Percentiles rank a stretch among this genome's conserved stretches.
These are phyloP conservation scores for Drosophila neotestacea DNA, from an alignment of 2,888 invertebrate genomes.

Conservation along the genomic window DNA sequence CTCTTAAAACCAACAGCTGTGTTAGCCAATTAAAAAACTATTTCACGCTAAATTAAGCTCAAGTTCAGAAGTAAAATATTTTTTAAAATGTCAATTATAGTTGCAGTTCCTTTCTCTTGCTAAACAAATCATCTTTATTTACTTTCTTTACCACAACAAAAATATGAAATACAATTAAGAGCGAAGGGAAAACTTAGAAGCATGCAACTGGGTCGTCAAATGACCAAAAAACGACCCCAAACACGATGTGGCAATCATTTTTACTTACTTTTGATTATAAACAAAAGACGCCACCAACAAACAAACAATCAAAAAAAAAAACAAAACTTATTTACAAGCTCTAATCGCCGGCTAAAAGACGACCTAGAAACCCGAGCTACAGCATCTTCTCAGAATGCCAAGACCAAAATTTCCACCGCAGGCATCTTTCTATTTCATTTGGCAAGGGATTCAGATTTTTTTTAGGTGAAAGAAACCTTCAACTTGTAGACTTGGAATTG, in stretches of 20 bases:
- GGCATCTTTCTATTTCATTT: constrained; percentile 74
- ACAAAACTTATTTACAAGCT: constrained; percentile 62
- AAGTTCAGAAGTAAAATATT: background rate
- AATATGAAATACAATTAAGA: constrained; percentile 14
- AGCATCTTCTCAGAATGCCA: constrained; percentile 21
- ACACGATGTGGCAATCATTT: constrained; percentile 78
- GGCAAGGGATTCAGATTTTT: constrained; percentile 42
- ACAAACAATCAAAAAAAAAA: constrained; percentile 28
- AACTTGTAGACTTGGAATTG: constrained; percentile 24
- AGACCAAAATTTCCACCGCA: constrained; percentile 15
- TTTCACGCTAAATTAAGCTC: constrained; percentile 9
- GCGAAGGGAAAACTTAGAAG: constrained; percentile 47
- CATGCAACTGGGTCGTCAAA: constrained; percentile 72
- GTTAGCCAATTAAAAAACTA: constrained; percentile 13
- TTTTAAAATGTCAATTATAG: background rate
- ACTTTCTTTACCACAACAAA: constrained; percentile 69
- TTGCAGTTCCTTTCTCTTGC: constrained; percentile 48
- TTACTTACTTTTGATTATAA: constrained; percentile 81
- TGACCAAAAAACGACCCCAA: constrained; percentile 55
- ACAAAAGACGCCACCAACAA: constrained; percentile 50
- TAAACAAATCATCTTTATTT: constrained; percentile 42
- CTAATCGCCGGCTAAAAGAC: constrained; percentile 57
- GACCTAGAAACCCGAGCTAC: constrained; percentile 64
- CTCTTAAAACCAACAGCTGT: background rate
- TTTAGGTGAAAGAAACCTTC: constrained; percentile 46